Evolutionary conservation across 2,888 invertebrate genomes (phyloP), one percentile per base, ranked within the genome.

Genomic region (Drosophila mimetica): DNA sequence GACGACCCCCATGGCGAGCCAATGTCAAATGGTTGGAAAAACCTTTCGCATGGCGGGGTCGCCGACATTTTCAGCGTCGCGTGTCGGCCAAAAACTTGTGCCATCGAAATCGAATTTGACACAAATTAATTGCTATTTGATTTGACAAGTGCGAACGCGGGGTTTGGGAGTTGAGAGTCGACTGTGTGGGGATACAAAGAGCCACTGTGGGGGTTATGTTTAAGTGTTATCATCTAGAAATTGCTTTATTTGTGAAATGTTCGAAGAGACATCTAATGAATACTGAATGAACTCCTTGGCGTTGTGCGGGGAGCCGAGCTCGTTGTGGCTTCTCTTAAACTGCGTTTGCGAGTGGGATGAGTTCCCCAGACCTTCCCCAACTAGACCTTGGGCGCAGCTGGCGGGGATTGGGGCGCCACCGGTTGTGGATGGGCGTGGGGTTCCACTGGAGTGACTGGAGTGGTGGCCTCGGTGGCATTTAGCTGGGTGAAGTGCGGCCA

Each of bases 401-500:
- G 48, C 14, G 41, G 32, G 11, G 51, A 7, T 42, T 54, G 34
- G 2, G 34, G 25, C 6, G 63, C 18, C 34, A 20, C 63, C 34
- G 42, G 51, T 14, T 44, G 36, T 16, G 44, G 39, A 32, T 61
- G 60, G n/a, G 16, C 46, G 11, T 58, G 60, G 11, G 67, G 67
- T 8, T 47, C 47, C 18, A 37, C 50, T 0, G 69, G 60, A 6
- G 58, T n/a, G n/a, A n/a, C 18, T 5, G 39, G 6, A 5, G 60
- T 61, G 32, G 30, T 64, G 34, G 25, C 13, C 22, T 53, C 65
- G 20, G 76, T 80, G 13, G 66, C 61, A 59, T 85, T 88, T 0
- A 90, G 91, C 2, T 86, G 63, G n/a, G 91, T 88, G 70, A 92
- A 94, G 74, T 95, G 93, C 0, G 93, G 92, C 96, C 95, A 96